phyloP scores from a whole-genome alignment of 2,888 invertebrate genomes.

The Diploptera punctata region DNA sequence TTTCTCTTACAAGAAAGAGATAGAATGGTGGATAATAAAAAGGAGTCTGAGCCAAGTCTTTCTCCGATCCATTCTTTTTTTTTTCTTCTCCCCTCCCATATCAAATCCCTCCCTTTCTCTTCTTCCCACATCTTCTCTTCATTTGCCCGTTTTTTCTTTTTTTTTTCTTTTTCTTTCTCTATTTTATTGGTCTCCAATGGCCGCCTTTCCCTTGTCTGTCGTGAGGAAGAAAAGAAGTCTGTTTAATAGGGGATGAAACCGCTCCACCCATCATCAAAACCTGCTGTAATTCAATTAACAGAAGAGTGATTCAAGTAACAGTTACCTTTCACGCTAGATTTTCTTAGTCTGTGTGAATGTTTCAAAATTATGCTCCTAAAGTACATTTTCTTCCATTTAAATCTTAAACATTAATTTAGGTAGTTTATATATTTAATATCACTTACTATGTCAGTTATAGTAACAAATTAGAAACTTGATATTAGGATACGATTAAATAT shows the following conservation, averaged over 20 bases:
- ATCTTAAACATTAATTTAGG: too few species aligned
- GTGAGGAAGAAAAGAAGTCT: slow-evolving; percentile 47
- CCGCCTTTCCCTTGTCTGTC: slow-evolving; percentile 65
- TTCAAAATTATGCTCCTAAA: too few species aligned
- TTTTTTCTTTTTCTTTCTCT: slow-evolving; percentile 43
- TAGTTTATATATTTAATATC: too few species aligned
- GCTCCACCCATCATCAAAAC: slow-evolving; percentile 28
- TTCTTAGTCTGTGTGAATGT: too few species aligned
- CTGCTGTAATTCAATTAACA: background rate
- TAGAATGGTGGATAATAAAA: background rate
- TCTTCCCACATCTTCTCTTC: background rate
- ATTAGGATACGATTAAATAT: too few species aligned
- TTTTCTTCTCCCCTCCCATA: background rate
- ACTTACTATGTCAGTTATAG: too few species aligned
- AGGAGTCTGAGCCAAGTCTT: too few species aligned
- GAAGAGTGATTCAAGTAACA: background rate
- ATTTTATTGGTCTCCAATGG: slow-evolving; percentile 45
- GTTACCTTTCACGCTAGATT: too few species aligned
- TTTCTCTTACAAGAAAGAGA: background rate
- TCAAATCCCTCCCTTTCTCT: background rate
- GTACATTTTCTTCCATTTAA: too few species aligned
- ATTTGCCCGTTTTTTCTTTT: slow-evolving; percentile 33
- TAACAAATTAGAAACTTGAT: too few species aligned
- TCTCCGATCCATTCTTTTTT: background rate
- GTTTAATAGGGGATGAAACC: slow-evolving; percentile 58